Evolutionary conservation across 2,888 invertebrate genomes (phyloP), one percentile per base, ranked within the genome.

Genomic region (Pollenia griseotomentosa): DNA sequence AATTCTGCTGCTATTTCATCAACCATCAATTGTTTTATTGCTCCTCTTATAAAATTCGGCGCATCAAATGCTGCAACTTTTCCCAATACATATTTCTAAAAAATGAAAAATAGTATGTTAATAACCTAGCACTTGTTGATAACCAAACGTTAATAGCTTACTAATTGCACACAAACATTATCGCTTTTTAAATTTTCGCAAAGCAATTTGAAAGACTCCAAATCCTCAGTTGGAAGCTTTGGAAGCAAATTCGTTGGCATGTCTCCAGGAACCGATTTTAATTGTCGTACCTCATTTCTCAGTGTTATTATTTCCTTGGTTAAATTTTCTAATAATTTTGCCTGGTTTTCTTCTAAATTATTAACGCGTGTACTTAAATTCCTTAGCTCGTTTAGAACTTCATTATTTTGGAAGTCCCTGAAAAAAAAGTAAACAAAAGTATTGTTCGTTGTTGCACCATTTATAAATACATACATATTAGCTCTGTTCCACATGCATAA

Each of bases 61-160:
- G 66, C 2, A 68, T 68, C 66, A 14, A 68, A 3, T 14, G 66
- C 23, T 14, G 51, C 9, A 68, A 68, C 51, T 48, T 48, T 48
- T 68, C 66, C 48, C 33, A 48, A 68, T 11, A 51, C 51, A 68
- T 65, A 65, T 65, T 65, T 44, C 65, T 65, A 68, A 33, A 68
- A 48, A 23, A 33, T 9, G 5, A 5, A 55, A 16, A 16, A n/a
- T n/a, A n/a, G n/a, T n/a, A 55, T 55, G 7, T n/a, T 55, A 55
- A 19, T 7, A 3, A 16, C n/a, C n/a, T n/a, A n/a, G n/a, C n/a
- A n/a, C n/a, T 48, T 33, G 3, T 48, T 48, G 51, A 68, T 23
- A 11, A 68, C 23, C 42, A 14, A 14, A 66, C 48, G 66, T 66
- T 23, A 19, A 19, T 16, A 46, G 46, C 65, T 65, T 65, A 65